Base-by-base conservation (phyloP, 53 echinoderm and acorn worm genomes). In the Glandiceps talaboti region DNA sequence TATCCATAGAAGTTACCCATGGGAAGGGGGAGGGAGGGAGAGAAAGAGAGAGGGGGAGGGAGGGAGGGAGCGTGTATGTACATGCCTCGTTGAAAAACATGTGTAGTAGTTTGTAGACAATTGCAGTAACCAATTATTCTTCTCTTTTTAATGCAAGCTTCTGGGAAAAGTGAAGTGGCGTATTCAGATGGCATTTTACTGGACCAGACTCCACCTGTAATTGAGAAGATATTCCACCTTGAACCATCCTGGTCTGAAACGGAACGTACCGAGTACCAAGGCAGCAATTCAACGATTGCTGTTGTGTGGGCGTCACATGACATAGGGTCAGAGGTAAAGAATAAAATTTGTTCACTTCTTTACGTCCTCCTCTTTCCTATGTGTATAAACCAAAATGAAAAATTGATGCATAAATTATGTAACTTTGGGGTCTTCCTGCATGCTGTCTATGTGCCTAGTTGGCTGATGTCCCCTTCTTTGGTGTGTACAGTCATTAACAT, bases 181-280 rank as follows among this genome's bases (percentile, higher is more conserved):
- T 85, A 84, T 12, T 85, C 85, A 1, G 82, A 85, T 32, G 89
- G 89, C 31, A 74, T 88, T 73, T 33, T 45, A 33, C 25, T 88
- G 33, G 89, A 88, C 32, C 81, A 81, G 1, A 82, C 81, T 1
- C 85, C 85, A 32, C 75, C 89, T 27, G 73, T 28, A 28, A 27
- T 88, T 30, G 85, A 85, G 1, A 26, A 32, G 1, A 74, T 88
- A 27, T 85, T 78, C 76, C 82, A 85, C 32, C 26, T 85, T 0
- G 89, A 88, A 31, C 30, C 32, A 28, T 76, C 75, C 14, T 1
- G 31, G 12, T 45, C 76, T 30, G 76, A 79, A 31, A 30, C 28
- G 74, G 30, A 82, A 33, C 89, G 85, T 14, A 32, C 31, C 0
- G 14, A 1, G 28, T 82, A 33, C 76, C 89, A 88, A 77, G 81